phyloP scores from a whole-genome alignment of 2,113 vertebrate species.

The Phalacrocorax pelagicus region DNA sequence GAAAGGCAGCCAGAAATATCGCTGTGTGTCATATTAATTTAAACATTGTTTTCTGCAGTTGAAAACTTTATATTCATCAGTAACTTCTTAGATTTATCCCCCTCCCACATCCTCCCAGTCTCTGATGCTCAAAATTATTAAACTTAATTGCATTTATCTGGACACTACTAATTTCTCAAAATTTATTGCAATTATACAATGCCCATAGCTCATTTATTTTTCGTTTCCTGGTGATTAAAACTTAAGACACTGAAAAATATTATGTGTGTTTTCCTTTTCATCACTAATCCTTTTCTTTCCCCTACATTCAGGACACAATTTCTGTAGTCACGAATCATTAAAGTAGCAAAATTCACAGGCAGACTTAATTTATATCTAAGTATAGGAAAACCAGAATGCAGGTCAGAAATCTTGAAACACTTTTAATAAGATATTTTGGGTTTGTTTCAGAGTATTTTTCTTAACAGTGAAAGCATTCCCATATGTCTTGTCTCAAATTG shows the following conservation, averaged over 20 bases:
- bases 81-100: neutral
- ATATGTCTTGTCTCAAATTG: neutral
- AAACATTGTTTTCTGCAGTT: neutral
- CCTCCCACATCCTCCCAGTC: neutral
- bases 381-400: neutral
- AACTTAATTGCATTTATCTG: slow-evolving; percentile 65
- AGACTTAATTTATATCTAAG: neutral
- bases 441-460: neutral
- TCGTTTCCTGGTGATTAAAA: slow-evolving; percentile 69
- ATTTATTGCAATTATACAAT: slow-evolving; percentile 64
- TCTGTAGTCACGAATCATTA: slow-evolving; percentile 26
- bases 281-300: slow-evolving; percentile 22
- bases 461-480: neutral
- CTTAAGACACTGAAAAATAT: slow-evolving; percentile 69
- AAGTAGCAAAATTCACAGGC: neutral
- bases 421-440: neutral
- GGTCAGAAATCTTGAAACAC: neutral
- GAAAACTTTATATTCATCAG: slow-evolving; percentile 54
- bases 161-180: slow-evolving; percentile 68
- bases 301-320: neutral
- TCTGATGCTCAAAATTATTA: slow-evolving; percentile 54
- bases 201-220: slow-evolving; percentile 63
- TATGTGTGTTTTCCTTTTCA: slow-evolving; percentile 48
- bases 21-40: slow-evolving; percentile 26
- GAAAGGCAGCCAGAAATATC: slow-evolving; percentile 29